phyloP scores from a whole-genome alignment of 23 tunicate species.

The Trididemnum nubilum region DNA sequence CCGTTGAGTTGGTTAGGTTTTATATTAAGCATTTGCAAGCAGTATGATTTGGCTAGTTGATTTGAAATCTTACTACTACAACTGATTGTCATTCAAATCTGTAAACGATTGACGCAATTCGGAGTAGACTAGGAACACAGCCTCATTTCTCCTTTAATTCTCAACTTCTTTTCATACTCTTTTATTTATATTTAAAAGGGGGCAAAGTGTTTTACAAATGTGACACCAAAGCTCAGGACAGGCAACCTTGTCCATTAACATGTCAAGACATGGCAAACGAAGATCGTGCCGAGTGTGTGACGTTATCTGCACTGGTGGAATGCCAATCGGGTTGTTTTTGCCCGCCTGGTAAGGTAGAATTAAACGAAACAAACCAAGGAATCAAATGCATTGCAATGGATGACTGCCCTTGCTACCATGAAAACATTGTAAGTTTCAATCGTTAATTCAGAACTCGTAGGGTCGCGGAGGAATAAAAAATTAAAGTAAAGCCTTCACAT shows the following conservation, averaged over 20 bases:
- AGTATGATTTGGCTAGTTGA: too few relatives aligned
- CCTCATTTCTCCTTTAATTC: too few relatives aligned
- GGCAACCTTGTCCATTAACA: slow-evolving; percentile 49
- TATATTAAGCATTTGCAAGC: too few relatives aligned
- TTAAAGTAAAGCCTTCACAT: too few relatives aligned
- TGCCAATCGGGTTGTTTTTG: slow-evolving; percentile 71
- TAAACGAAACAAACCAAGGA: not conserved
- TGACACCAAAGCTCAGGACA: not conserved
- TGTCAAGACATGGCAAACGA: slow-evolving; percentile 51
- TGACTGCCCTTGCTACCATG: slow-evolving; percentile 61
- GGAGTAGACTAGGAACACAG: too few relatives aligned
- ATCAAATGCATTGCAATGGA: slow-evolving; percentile 34
- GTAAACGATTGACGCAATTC: too few relatives aligned
- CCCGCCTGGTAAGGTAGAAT: slow-evolving; percentile 58
- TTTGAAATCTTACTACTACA: too few relatives aligned
- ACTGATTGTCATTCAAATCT: too few relatives aligned
- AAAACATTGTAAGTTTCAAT: slow-evolving; percentile 31
- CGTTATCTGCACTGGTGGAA: not conserved
- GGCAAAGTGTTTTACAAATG: not conserved
- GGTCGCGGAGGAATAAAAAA: too few relatives aligned
- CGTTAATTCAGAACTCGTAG: too few relatives aligned
- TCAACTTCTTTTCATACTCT: too few relatives aligned
- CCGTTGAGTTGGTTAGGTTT: too few relatives aligned
- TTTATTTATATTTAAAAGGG: not conserved
- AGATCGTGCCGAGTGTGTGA: slow-evolving; percentile 29